Percentiles rank a stretch among this genome's conserved stretches.
Evolutionary conservation across 2,113 vertebrate species (phyloP).

Genomic region (Nerophis ophidion): DNA sequence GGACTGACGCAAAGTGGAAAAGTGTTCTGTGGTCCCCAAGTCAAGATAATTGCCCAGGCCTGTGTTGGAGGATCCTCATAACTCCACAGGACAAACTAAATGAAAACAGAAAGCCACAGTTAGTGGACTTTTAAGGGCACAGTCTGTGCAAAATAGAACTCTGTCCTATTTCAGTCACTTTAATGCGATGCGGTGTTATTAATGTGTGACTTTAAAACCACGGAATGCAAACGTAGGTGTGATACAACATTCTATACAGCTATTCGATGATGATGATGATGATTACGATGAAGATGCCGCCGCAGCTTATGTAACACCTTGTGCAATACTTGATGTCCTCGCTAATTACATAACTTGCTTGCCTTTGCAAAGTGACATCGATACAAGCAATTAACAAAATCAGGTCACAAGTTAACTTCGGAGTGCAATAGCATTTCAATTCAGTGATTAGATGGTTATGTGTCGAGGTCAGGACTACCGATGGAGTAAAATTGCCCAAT

Average conservation of each 20-base stretch:
- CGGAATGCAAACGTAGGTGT: neutral
- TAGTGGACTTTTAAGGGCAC: neutral
- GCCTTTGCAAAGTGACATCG: neutral
- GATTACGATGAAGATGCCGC: neutral
- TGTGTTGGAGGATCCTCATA: neutral
- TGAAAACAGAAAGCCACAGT: neutral
- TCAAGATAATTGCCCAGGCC: no score
- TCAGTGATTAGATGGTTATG: neutral
- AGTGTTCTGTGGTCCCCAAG: no score
- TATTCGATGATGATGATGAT: neutral
- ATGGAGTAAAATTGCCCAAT: neutral
- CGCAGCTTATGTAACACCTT: neutral
- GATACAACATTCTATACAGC: neutral
- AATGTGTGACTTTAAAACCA: neutral
- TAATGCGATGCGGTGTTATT: neutral
- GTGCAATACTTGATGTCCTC: neutral
- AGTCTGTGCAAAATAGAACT: neutral
- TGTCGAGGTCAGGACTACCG: neutral
- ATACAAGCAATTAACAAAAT: slow-evolving; percentile 1
- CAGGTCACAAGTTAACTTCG: slow-evolving; percentile 3
- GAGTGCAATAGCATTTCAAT: neutral
- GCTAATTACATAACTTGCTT: neutral
- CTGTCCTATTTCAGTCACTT: neutral
- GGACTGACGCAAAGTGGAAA: no score
- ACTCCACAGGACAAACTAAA: neutral